phyloP scores from a whole-genome alignment of 1,140 invertebrate genomes.

The Drosophila santomea region DNA sequence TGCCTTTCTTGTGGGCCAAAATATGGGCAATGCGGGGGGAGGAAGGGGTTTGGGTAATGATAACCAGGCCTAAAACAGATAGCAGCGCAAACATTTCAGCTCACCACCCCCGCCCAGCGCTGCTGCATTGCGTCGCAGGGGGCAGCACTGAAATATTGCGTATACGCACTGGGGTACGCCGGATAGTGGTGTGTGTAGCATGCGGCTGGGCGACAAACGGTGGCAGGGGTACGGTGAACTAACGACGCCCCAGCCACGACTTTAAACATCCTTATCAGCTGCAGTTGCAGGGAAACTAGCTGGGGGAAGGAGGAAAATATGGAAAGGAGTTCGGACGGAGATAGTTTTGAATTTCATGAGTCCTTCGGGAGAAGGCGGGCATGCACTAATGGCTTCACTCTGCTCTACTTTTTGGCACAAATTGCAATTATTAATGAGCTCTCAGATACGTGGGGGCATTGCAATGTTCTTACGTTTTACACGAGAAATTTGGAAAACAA shows the following conservation, averaged over 20 bases:
- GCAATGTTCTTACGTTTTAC: not conserved
- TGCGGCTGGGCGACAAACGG: too few species aligned
- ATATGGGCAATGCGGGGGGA: not conserved
- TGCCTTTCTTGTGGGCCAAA: conserved; percentile 7
- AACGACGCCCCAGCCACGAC: conserved; percentile 67
- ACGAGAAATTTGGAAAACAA: not conserved
- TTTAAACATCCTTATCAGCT: conserved; percentile 61
- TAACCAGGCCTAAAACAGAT: conserved; percentile 40
- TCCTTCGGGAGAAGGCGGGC: conserved; percentile 13
- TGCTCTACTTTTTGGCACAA: conserved; percentile 11
- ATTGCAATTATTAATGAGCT: conserved; percentile 45
- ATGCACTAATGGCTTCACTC: conserved; percentile 13
- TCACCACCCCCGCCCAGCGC: conserved; percentile 11
- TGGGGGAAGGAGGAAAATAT: not conserved
- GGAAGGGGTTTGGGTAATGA: conserved; percentile 3
- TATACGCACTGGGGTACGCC: conserved; percentile 41
- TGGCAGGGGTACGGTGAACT: conserved; percentile 39
- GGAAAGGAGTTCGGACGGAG: not conserved
- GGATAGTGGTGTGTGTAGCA: not conserved
- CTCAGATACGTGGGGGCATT: conserved; percentile 10
- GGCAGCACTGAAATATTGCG: conserved; percentile 68
- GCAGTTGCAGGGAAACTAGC: conserved; percentile 19
- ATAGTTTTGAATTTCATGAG: conserved; percentile 52
- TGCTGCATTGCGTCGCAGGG: conserved; percentile 48
- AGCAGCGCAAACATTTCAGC: conserved; percentile 62